Evolutionary conservation across 2,797 vertebrate species (phyloP).

Genomic region (Thamnophis elegans): DNA sequence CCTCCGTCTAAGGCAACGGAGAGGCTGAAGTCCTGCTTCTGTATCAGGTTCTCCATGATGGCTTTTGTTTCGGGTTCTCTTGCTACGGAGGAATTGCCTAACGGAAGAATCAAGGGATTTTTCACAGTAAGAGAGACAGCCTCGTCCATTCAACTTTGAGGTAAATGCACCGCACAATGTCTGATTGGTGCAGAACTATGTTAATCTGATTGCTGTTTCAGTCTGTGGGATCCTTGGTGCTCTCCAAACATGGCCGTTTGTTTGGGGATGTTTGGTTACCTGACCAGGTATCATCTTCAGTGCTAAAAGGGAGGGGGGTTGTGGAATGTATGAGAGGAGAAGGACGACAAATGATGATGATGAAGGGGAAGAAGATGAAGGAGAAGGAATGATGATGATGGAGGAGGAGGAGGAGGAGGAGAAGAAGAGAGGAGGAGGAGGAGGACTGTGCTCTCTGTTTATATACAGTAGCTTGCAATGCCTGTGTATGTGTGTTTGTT

Average conservation of each 20-base stretch:
- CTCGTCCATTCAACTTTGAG: not conserved
- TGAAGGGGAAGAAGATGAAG: no score
- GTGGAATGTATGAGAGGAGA: no score
- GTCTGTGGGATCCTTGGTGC: not conserved
- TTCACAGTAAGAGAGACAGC: not conserved
- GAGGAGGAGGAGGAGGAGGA: not conserved
- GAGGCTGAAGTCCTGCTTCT: conserved; percentile 84
- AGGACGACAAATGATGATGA: no score
- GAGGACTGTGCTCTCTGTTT: not conserved
- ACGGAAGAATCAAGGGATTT: conserved; percentile 11
- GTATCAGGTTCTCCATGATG: conserved; percentile 87
- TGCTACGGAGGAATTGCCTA: conserved; percentile 83
- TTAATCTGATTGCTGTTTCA: not conserved
- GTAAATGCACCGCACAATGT: no score
- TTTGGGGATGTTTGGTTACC: no score
- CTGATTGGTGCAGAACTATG: not conserved
- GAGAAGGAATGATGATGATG: no score
- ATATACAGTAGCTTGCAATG: not conserved
- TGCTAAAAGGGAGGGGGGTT: no score
- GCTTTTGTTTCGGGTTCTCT: conserved; percentile 88
- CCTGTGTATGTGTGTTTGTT: no score
- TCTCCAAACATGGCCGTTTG: no score
- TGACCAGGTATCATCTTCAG: no score
- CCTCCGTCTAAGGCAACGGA: conserved; percentile 94
- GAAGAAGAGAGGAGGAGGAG: not conserved